Evolutionary conservation across 23 tunicate species (phyloP).

Genomic region (Phallusia fumigata): DNA sequence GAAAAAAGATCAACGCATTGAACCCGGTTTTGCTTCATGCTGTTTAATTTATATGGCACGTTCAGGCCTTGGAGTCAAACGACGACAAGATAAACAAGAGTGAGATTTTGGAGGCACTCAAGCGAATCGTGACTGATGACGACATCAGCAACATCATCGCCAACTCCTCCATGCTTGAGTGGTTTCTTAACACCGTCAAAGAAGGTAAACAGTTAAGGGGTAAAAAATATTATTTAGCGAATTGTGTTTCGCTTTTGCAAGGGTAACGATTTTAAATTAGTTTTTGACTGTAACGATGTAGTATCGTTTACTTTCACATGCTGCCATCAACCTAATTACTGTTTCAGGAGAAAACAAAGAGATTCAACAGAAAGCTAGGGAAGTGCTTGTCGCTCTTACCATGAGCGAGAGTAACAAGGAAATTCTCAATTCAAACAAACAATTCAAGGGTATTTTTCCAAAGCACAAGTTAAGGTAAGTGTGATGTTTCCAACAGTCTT

Average conservation of each 20-base stretch:
- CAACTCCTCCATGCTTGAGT: neutral
- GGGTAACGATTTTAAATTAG: too few species aligned
- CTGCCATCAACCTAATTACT: neutral
- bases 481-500: too few species aligned
- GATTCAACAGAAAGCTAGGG: neutral
- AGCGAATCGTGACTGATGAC: neutral
- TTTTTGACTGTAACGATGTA: too few species aligned
- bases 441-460: neutral
- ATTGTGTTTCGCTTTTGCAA: too few species aligned
- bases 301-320: too few species aligned
- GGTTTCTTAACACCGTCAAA: neutral
- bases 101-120: neutral
- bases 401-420: neutral
- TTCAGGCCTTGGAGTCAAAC: too few species aligned
- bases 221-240: too few species aligned
- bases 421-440: neutral
- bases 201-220: neutral
- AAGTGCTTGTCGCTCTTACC: neutral
- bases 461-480: neutral
- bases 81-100: neutral
- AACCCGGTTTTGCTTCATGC: too few species aligned
- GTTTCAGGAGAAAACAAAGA: neutral
- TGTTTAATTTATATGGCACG: too few species aligned
- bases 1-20: too few species aligned
- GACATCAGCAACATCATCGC: neutral